Conservation (phyloP, 2,888 invertebrate species). For the Netelia virgata region DNA sequence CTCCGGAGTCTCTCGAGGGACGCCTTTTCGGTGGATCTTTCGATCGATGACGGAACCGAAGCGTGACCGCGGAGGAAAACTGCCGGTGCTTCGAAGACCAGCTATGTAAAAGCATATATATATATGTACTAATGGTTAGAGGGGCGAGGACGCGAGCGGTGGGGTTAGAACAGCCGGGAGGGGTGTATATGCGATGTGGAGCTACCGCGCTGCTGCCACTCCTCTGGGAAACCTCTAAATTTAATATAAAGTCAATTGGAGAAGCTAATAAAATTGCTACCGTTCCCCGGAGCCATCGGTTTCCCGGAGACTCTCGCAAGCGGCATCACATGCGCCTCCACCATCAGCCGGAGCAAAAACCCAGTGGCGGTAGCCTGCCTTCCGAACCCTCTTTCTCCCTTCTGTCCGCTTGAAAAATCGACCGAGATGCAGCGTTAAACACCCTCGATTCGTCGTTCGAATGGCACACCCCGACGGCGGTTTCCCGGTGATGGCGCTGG, state of each 20-base stretch:
- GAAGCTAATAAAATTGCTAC: slow-evolving; percentile 83
- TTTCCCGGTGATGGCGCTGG: slow-evolving; percentile 56
- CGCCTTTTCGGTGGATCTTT: slow-evolving; percentile 1
- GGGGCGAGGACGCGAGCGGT: neutral
- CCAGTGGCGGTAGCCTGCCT: slow-evolving; percentile 34
- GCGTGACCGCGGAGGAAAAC: slow-evolving; percentile 70
- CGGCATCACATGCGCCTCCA: slow-evolving; percentile 59
- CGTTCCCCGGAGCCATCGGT: slow-evolving; percentile 76
- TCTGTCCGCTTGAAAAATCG: slow-evolving; percentile 80
- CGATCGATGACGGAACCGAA: slow-evolving; percentile 63
- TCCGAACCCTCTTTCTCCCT: neutral
- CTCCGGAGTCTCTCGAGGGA: slow-evolving; percentile 52
- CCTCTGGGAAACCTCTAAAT: slow-evolving; percentile 81
- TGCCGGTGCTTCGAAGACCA: slow-evolving; percentile 44
- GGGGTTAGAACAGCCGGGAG: neutral
- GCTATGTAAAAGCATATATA: slow-evolving; percentile 31
- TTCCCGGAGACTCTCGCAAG: slow-evolving; percentile 59
- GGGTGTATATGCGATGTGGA: slow-evolving; percentile 59
- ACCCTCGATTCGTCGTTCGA: slow-evolving; percentile 78
- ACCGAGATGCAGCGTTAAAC: slow-evolving; percentile 81
- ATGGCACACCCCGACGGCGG: slow-evolving; percentile 59
- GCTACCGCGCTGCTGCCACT: slow-evolving; percentile 70
- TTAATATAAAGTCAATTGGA: slow-evolving; percentile 84
- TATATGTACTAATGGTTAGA: neutral
- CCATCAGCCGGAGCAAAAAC: slow-evolving; percentile 47